Conservation (phyloP, 2,113 vertebrate genomes). For the Naja naja region DNA sequence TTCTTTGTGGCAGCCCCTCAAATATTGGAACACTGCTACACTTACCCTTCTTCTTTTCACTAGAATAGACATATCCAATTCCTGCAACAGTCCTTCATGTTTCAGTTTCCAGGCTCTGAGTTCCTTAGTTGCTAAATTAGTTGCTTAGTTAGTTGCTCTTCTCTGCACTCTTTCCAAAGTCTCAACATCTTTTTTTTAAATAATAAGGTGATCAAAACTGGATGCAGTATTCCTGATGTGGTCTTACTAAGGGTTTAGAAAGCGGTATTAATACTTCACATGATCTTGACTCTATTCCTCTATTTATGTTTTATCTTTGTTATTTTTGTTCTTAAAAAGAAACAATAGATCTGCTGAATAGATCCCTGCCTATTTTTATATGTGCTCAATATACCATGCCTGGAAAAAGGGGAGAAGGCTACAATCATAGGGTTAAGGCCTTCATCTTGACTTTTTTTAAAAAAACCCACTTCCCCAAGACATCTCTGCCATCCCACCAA, state of each 20-base stretch:
- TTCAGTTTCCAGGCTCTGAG: too few relatives aligned
- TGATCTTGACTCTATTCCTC: neutral
- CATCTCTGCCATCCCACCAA: neutral
- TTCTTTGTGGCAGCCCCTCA: neutral
- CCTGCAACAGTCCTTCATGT: too few relatives aligned
- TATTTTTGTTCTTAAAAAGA: constrained; percentile 23
- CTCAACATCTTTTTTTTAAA: neutral
- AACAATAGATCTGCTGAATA: neutral
- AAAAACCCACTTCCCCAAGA: neutral
- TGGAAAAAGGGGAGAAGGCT: neutral
- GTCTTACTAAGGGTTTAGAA: neutral
- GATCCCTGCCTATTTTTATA: neutral
- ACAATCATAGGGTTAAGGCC: neutral
- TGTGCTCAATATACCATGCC: neutral
- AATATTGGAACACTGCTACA: neutral
- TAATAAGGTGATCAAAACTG: neutral
- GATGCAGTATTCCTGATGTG: neutral
- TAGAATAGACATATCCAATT: too few relatives aligned
- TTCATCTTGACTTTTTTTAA: neutral
- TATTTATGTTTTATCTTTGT: neutral
- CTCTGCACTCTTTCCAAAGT: neutral
- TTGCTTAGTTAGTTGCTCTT: neutral
- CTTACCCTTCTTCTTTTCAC: too few relatives aligned
- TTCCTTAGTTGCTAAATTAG: too few relatives aligned
- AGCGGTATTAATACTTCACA: neutral